A percentile compares a stretch with the other conserved stretches of the same genome.
These are phyloP conservation scores for Oreocharis arfaki DNA, from an alignment of 2,113 vertebrate species.

Conservation along the genomic window DNA sequence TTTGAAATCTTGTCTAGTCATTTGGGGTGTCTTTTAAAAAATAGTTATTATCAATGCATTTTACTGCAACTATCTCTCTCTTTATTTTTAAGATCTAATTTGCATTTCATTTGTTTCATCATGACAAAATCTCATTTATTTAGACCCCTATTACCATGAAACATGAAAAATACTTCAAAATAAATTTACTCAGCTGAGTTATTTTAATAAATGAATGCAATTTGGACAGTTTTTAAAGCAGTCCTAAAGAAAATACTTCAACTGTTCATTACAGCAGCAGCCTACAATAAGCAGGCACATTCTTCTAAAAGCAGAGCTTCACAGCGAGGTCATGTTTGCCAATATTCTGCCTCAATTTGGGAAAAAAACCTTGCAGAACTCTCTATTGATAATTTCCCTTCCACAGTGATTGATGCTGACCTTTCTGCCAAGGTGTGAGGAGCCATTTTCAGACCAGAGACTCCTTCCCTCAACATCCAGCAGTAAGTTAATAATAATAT, in stretches of 20 bases:
- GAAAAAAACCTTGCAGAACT: neutral
- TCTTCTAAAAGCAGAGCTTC: neutral
- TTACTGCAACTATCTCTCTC: neutral
- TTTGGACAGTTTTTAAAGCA: neutral
- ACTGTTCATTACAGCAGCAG: neutral
- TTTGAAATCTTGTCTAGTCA: neutral
- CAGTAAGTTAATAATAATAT: neutral
- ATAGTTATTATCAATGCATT: neutral
- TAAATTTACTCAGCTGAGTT: neutral
- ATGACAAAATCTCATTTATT: neutral
- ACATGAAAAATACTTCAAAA: neutral
- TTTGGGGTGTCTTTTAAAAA: neutral
- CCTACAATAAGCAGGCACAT: neutral
- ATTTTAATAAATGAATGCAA: neutral
- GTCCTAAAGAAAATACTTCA: neutral
- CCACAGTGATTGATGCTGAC: neutral
- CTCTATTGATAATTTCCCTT: neutral
- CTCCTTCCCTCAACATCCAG: neutral
- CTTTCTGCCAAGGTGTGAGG: neutral
- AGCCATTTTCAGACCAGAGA: neutral
- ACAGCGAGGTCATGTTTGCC: neutral
- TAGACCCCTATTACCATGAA: neutral
- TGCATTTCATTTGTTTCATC: neutral
- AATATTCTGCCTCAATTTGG: neutral
- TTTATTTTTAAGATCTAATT: neutral